Percentiles rank a stretch among this genome's conserved stretches.
phyloP scores from a whole-genome alignment of 1,140 invertebrate genomes.

The Heliconius congener region DNA sequence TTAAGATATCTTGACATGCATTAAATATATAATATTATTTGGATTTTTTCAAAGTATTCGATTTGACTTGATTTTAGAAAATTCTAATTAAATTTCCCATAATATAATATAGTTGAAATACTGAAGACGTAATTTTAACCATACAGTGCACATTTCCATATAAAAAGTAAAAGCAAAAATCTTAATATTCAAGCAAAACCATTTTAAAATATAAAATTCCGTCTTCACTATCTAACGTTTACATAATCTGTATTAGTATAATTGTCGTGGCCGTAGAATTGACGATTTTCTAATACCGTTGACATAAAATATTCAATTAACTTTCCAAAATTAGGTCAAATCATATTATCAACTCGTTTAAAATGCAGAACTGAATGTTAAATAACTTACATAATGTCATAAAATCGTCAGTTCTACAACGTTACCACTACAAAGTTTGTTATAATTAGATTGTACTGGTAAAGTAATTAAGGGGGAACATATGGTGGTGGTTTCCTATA shows the following conservation, averaged over 20 bases:
- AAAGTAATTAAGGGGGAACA: slow-evolving; percentile 90
- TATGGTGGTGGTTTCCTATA: slow-evolving; percentile 96
- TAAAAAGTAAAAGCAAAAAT: neutral
- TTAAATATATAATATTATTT: neutral
- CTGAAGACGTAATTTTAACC: neutral
- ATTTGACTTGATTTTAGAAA: neutral
- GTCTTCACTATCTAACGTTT: neutral
- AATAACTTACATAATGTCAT: too few species aligned
- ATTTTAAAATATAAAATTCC: neutral
- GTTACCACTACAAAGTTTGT: too few species aligned
- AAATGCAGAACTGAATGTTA: too few species aligned
- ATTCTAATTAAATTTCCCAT: neutral
- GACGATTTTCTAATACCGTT: too few species aligned
- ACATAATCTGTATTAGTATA: neutral
- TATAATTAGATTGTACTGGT: neutral
- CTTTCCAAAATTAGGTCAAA: too few species aligned
- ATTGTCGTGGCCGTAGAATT: too few species aligned
- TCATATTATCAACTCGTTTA: too few species aligned
- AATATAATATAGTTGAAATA: neutral
- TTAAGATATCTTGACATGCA: neutral
- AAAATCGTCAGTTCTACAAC: too few species aligned
- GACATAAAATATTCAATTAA: too few species aligned
- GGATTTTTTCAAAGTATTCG: neutral
- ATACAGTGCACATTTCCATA: neutral
- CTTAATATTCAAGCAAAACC: neutral